phyloP scores from a whole-genome alignment of 2,797 vertebrate genomes.

The Alcedo atthis region DNA sequence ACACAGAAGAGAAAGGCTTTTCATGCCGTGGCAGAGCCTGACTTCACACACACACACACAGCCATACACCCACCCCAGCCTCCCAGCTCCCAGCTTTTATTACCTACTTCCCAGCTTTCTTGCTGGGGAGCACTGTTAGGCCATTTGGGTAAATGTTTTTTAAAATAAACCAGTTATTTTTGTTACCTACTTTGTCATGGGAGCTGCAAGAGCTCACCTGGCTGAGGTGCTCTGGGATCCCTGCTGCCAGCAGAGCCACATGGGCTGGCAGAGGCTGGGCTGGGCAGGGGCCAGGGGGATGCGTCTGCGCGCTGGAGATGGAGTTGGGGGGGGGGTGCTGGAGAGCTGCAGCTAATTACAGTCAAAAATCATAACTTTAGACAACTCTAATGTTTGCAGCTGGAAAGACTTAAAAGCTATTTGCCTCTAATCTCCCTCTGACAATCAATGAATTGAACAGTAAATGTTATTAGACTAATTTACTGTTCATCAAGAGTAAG shows the following conservation, averaged over 20 bases:
- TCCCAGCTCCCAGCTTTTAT: not conserved
- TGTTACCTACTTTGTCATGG: not conserved
- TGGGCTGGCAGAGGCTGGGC: not conserved
- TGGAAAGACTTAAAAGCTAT: slow-evolving; percentile 73
- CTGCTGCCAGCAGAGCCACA: not conserved
- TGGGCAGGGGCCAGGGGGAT: not conserved
- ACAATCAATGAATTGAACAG: slow-evolving; percentile 76
- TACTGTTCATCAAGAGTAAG: slow-evolving; percentile 79
- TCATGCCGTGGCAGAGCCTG: not conserved
- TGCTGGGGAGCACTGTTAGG: not conserved
- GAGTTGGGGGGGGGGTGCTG: not conserved
- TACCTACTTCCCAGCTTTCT: rapidly evolving
- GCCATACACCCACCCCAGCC: not conserved
- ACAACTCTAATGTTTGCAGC: slow-evolving; percentile 71
- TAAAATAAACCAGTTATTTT: not conserved
- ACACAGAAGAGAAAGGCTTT: not conserved
- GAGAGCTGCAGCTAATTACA: slow-evolving; percentile 58
- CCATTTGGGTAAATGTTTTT: not conserved
- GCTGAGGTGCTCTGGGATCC: not conserved
- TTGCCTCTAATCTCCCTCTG: slow-evolving; percentile 75
- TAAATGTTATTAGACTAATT: slow-evolving; percentile 80
- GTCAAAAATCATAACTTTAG: slow-evolving; percentile 64
- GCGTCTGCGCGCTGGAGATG: rapidly evolving
- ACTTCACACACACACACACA: not conserved
- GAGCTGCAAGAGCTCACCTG: not conserved